Evolutionary conservation across 1,140 invertebrate genomes (phyloP), one percentile per base, ranked within the genome.

Genomic region (Drosophila varians): DNA sequence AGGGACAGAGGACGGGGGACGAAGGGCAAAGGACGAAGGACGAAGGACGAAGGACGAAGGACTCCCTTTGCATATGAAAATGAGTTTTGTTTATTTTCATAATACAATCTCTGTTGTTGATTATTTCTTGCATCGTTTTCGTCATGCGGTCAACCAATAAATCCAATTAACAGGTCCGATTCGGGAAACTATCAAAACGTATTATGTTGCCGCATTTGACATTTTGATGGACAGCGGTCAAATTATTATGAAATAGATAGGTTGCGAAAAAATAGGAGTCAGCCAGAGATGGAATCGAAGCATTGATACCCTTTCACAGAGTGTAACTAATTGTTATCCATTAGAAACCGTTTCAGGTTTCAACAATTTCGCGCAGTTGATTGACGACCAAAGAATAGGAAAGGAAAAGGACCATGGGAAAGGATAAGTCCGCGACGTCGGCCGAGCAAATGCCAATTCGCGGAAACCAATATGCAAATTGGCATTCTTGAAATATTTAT

Each of bases 31-130:
- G 19, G 53, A 45, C 43, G 21, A 2, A 21, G 21, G 21, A 21
- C 21, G 7, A 19, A 58, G 19, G 53, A 2, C 21, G 21, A 2
- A 21, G 21, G 21, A 21, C 21, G 7, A 19, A 58, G 19, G 53
- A 45, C 43, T 51, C 52, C 69, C 68, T 77, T 82, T 82, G 77
- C 77, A 80, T 80, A 80, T 82, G 66, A 82, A 80, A 82, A 80
- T 73, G 77, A 82, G 77, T 80, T 80, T 74, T 54, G 62, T 75
- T 70, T 76, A 42, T 51, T 60, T 28, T 65, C 23, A 38, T 48
- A 48, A 62, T 31, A 66, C 45, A 28, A 43, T 16, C 61, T 66
- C 25, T 25, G 23, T 14, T 4, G 16, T 49, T 66, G 46, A 56
- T 69, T 62, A 23, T 38, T 52, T 62, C 45, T 54, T 43, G 0